Evolutionary conservation across 2,113 vertebrate species (phyloP).

Genomic region (Sturnira hondurensis): DNA sequence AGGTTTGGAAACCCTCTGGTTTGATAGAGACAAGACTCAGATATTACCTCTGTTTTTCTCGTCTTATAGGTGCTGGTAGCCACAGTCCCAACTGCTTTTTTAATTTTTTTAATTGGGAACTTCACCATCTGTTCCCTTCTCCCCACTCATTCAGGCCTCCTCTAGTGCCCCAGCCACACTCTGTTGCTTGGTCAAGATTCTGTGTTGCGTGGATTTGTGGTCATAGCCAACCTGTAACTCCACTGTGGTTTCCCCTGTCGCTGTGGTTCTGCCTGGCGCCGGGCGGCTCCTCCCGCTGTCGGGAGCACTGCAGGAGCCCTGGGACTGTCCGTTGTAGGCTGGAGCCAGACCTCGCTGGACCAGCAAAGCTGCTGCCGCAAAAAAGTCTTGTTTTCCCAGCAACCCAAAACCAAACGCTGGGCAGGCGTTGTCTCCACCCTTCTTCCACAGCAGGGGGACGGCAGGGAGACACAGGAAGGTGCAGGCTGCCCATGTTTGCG

Average conservation of each 20-base stretch:
- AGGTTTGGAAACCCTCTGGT: neutral
- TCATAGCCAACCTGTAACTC: neutral
- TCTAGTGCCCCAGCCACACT: neutral
- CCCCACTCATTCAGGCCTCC: neutral
- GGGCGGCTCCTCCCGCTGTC: neutral
- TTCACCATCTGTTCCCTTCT: neutral
- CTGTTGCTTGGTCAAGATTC: neutral
- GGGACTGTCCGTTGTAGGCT: neutral
- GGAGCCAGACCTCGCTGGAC: neutral
- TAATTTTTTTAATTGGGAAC: neutral
- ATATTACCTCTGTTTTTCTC: neutral
- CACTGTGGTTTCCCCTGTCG: neutral
- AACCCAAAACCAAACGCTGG: neutral
- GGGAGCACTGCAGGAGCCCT: neutral
- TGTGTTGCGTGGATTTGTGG: neutral
- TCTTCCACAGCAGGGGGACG: neutral
- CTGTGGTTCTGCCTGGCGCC: neutral
- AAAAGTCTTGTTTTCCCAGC: neutral
- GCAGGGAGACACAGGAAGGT: neutral
- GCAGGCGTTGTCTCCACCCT: neutral
- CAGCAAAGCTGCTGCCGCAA: neutral
- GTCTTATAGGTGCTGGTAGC: neutral
- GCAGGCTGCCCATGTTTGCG: neutral
- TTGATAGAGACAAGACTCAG: neutral
- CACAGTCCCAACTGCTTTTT: neutral